Percentiles rank a stretch among this genome's conserved stretches.
phyloP scores from a whole-genome alignment of 1,140 invertebrate species.

The Nephotettix cincticeps region DNA sequence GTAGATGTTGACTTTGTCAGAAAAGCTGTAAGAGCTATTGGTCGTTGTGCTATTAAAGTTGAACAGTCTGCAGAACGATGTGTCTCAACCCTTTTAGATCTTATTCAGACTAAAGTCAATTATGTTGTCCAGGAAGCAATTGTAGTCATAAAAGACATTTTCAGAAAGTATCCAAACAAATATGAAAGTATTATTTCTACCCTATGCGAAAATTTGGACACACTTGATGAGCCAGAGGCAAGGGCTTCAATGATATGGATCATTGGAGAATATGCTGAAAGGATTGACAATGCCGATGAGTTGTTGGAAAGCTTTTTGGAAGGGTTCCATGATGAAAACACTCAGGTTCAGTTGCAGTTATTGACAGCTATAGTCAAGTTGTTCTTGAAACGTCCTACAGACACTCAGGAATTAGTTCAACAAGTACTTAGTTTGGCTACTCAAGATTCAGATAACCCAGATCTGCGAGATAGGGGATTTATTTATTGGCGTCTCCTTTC shows the following conservation, averaged over 20 bases:
- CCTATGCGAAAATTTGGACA: constrained; percentile 98
- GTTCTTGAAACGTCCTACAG: constrained; percentile 96
- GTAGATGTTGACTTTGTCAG: constrained; percentile 99
- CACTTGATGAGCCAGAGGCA: constrained; percentile 98
- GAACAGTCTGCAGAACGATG: constrained; percentile 98
- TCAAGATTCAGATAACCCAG: constrained; percentile 99
- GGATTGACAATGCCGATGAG: constrained; percentile 99
- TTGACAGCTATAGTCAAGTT: constrained; percentile 98
- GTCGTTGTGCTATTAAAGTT: constrained; percentile 99
- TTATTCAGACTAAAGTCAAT: constrained; percentile 99
- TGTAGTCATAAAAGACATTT: constrained; percentile 99
- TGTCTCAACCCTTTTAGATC: constrained; percentile 96
- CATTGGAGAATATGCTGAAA: constrained; percentile 98
- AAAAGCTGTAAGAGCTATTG: constrained; percentile 97
- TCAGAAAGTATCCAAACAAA: constrained; percentile 99
- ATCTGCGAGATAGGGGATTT: constrained; percentile 96
- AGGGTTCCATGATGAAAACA: constrained; percentile 99
- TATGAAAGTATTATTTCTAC: constrained; percentile 99
- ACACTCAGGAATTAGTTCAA: constrained; percentile 98
- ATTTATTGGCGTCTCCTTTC: constrained; percentile 99
- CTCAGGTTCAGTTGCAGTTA: constrained; percentile 96
- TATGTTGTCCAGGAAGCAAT: constrained; percentile 99
- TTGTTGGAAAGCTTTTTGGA: constrained; percentile 97
- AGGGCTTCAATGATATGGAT: constrained; percentile 99
- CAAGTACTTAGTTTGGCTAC: constrained; percentile 86